A percentile compares a stretch with the other conserved stretches of the same genome.
These are phyloP conservation scores for Itoplectis maculator DNA, from an alignment of 2,888 invertebrate genomes.

Conservation along the genomic window DNA sequence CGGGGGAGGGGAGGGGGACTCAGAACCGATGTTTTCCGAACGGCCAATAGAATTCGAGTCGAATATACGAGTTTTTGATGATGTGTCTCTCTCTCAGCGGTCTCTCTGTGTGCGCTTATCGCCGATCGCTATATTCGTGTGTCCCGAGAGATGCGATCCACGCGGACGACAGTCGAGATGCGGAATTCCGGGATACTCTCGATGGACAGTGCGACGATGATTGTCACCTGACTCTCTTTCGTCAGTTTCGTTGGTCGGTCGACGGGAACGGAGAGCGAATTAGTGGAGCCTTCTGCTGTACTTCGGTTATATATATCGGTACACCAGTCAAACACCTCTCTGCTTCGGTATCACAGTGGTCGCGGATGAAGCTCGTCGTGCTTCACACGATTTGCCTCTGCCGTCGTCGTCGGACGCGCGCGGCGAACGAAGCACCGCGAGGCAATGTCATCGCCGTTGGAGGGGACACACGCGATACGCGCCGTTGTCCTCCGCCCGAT, in stretches of 20 bases:
- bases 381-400: too few relatives aligned
- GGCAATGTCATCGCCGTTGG: slow-evolving; percentile 14
- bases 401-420: neutral
- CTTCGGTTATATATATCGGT: slow-evolving; percentile 5
- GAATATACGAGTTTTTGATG: slow-evolving; percentile 76
- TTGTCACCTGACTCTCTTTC: neutral
- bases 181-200: too few relatives aligned
- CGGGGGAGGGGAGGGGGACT: too few relatives aligned
- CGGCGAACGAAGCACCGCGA: neutral
- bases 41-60: slow-evolving; percentile 73
- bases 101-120: neutral
- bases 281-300: neutral
- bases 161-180: neutral
- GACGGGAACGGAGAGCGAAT: neutral
- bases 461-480: too few relatives aligned
- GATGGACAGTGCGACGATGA: neutral
- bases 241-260: too few relatives aligned
- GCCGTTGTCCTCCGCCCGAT: slow-evolving; percentile 29
- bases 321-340: neutral
- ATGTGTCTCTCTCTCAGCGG: slow-evolving; percentile 75
- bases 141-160: neutral
- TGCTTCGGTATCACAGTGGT: too few relatives aligned
- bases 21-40: slow-evolving; percentile 79
- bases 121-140: slow-evolving; percentile 4
- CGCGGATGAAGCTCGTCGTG: neutral